A percentile compares a stretch with the other conserved stretches of the same genome.
Evolutionary conservation across 2,888 invertebrate genomes (phyloP).

Genomic region (Stegophylla sp.): DNA sequence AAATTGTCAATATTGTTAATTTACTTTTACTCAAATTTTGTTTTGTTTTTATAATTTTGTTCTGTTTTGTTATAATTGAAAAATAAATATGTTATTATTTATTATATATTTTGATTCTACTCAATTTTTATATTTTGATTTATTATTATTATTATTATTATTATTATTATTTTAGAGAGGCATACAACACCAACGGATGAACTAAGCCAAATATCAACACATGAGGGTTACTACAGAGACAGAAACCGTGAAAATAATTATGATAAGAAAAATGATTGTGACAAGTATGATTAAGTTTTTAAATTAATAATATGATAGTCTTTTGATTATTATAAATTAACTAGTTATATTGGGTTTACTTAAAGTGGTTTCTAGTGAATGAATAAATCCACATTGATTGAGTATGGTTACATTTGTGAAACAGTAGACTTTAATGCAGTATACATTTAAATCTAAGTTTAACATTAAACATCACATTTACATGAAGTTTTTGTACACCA

Average conservation of each 20-base stretch:
- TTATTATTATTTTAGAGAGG: constrained; percentile 60
- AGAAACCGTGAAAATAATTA: constrained; percentile 70
- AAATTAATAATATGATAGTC: constrained; percentile 10
- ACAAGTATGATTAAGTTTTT: constrained; percentile 60
- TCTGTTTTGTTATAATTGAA: too few species aligned
- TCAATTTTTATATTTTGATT: constrained; percentile 27
- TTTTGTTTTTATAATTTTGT: too few species aligned
- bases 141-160: too few species aligned
- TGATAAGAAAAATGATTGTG: constrained; percentile 68
- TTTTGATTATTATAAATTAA: constrained; percentile 39
- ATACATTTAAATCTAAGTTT: too few species aligned
- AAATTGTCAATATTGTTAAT: too few species aligned
- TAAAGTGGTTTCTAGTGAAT: neutral
- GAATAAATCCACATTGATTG: neutral
- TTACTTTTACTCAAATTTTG: too few species aligned
- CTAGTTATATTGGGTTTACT: too few species aligned
- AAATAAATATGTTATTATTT: too few species aligned
- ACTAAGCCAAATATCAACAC: constrained; percentile 69
- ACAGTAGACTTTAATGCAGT: too few species aligned
- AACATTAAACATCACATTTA: too few species aligned
- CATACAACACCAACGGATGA: constrained; percentile 67
- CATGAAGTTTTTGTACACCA: too few species aligned
- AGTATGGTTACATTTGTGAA: neutral
- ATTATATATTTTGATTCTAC: constrained; percentile 30
- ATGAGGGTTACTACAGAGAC: constrained; percentile 71